Percentiles rank a stretch among this genome's conserved stretches.
Evolutionary conservation across 2,113 vertebrate species (phyloP).

Genomic region (Psophia crepitans): DNA sequence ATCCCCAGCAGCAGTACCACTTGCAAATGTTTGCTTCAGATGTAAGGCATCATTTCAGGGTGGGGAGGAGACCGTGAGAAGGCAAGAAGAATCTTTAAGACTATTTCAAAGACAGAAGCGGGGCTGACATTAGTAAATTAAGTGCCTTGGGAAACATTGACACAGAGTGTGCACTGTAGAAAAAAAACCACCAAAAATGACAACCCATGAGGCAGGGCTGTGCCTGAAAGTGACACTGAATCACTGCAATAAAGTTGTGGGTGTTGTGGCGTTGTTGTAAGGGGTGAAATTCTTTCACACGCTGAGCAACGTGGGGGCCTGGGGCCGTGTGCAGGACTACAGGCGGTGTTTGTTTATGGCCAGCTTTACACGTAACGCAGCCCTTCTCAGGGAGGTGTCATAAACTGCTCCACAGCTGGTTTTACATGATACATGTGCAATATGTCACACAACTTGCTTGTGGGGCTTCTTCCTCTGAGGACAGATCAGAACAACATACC

Average conservation of each 20-base stretch:
- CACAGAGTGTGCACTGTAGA: background rate
- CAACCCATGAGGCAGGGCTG: background rate
- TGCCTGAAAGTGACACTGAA: background rate
- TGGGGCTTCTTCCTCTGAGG: background rate
- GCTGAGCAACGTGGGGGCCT: fast-evolving
- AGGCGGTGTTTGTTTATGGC: background rate
- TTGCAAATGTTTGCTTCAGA: background rate
- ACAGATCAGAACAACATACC: background rate
- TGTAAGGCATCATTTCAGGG: background rate
- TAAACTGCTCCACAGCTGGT: background rate
- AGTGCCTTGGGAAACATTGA: background rate
- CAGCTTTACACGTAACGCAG: background rate
- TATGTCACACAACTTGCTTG: background rate
- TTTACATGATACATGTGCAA: background rate
- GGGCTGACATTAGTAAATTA: background rate
- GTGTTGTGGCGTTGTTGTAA: background rate
- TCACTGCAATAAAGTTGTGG: background rate
- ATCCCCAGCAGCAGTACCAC: background rate
- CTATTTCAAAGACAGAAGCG: background rate
- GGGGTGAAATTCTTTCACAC: background rate
- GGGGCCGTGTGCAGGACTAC: background rate
- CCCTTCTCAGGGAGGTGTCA: background rate
- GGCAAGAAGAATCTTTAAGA: background rate
- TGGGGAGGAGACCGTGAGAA: background rate
- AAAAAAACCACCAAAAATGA: background rate